A percentile compares a stretch with the other conserved stretches of the same genome.
phyloP scores from a whole-genome alignment of 2,888 invertebrate genomes.

The Drosophila atripex region DNA sequence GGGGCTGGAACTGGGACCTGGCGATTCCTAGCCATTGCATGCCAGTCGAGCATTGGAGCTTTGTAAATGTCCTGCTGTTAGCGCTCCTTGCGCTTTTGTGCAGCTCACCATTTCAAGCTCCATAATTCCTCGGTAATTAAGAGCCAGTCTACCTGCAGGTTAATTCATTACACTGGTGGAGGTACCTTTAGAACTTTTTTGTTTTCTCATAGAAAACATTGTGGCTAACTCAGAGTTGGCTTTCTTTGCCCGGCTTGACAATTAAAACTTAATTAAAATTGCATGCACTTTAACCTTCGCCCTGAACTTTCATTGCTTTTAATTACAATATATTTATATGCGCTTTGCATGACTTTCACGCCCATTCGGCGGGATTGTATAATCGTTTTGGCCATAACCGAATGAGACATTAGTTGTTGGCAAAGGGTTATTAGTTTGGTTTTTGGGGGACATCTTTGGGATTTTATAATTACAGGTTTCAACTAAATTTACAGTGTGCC shows the following conservation, averaged over 20 bases:
- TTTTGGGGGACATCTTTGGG: neutral
- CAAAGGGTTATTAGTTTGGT: conserved; percentile 10
- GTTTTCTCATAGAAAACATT: neutral
- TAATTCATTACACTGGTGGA: neutral
- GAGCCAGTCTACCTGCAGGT: conserved; percentile 6
- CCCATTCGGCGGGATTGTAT: conserved; percentile 23
- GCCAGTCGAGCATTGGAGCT: conserved; percentile 50
- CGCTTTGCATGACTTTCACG: conserved; percentile 47
- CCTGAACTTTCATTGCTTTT: conserved; percentile 63
- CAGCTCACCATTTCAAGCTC: conserved; percentile 5
- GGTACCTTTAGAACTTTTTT: neutral
- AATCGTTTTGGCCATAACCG: conserved; percentile 22
- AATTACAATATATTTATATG: conserved; percentile 59
- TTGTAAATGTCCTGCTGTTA: conserved; percentile 53
- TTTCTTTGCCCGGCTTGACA: conserved; percentile 25
- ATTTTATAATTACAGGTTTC: neutral
- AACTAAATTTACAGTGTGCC: neutral
- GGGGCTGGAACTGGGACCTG: neutral
- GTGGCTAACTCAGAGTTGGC: conserved; percentile 29
- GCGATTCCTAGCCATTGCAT: conserved; percentile 48
- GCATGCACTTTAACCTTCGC: conserved; percentile 72
- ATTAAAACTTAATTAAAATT: conserved; percentile 70
- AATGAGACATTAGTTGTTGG: conserved; percentile 21
- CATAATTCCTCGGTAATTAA: conserved; percentile 30
- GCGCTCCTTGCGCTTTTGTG: conserved; percentile 55